Percentiles rank a stretch among this genome's conserved stretches.
These are phyloP conservation scores for Scaptomyza reducta DNA, from an alignment of 2,888 invertebrate species.

Conservation along the genomic window DNA sequence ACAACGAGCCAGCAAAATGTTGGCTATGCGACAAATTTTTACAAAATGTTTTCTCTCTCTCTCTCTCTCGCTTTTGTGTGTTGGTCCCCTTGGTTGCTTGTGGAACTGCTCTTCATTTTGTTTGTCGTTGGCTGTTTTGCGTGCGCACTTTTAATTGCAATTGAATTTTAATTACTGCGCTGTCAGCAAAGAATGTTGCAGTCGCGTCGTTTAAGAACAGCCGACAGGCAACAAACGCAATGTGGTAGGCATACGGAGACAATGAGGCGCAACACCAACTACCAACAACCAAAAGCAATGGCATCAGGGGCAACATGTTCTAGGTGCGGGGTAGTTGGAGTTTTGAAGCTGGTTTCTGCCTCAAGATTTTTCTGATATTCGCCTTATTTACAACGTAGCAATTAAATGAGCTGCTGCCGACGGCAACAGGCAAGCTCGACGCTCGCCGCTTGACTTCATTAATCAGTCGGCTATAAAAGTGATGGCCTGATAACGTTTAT, in stretches of 20 bases:
- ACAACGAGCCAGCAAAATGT: constrained; percentile 49
- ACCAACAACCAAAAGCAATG: constrained; percentile 42
- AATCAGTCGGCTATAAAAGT: constrained; percentile 74
- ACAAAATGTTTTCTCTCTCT: constrained; percentile 31
- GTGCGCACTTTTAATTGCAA: constrained; percentile 82
- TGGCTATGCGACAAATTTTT: constrained; percentile 73
- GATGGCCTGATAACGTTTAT: constrained; percentile 78
- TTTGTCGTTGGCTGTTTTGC: constrained; percentile 77
- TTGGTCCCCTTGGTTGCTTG: constrained; percentile 8
- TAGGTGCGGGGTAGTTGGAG: constrained; percentile 1
- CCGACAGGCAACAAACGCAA: constrained; percentile 51
- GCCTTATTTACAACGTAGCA: constrained; percentile 65
- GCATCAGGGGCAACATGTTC: constrained; percentile 38
- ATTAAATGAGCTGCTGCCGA: constrained; percentile 71
- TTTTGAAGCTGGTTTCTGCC: constrained; percentile 16
- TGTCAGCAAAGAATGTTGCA: constrained; percentile 83
- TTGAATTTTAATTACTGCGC: constrained; percentile 84
- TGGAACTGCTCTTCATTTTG: constrained; percentile 53
- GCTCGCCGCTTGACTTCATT: constrained; percentile 61
- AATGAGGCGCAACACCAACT: constrained; percentile 43
- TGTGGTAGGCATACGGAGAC: constrained; percentile 46
- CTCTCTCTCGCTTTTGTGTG: neutral
- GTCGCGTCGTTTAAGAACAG: constrained; percentile 73
- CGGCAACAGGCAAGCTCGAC: constrained; percentile 44
- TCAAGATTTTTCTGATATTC: constrained; percentile 30